Conservation (phyloP, 23 tunicate genomes). For the Halocynthia roretzi region DNA sequence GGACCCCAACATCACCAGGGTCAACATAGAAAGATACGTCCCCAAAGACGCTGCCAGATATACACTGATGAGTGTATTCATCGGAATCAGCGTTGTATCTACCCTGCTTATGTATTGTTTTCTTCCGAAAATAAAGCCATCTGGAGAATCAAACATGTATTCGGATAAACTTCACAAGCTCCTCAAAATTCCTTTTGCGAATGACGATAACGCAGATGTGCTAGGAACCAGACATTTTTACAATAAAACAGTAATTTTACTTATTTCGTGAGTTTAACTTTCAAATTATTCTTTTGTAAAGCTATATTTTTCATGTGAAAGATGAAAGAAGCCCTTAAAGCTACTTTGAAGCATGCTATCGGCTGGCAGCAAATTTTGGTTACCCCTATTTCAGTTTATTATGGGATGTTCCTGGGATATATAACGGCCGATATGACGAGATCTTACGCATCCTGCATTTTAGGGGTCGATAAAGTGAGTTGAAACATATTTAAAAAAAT, state of each 20-base stretch:
- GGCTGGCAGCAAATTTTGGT: constrained; percentile 28
- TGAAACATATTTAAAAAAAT: too few relatives aligned
- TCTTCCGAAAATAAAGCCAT: too few relatives aligned
- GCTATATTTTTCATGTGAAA: too few relatives aligned
- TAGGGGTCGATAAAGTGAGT: constrained; percentile 54
- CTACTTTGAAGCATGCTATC: constrained; percentile 25
- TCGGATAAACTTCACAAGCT: too few relatives aligned
- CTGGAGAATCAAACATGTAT: too few relatives aligned
- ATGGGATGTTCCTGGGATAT: constrained; percentile 34
- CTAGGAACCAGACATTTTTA: too few relatives aligned
- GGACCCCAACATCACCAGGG: constrained; percentile 45
- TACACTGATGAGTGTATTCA: constrained; percentile 41
- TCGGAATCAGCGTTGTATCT: constrained; percentile 25
- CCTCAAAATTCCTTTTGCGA: too few relatives aligned
- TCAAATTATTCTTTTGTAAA: too few relatives aligned
- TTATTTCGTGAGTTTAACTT: too few relatives aligned
- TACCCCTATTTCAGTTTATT: constrained; percentile 27
- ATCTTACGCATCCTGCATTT: constrained; percentile 49
- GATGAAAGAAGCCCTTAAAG: neutral
- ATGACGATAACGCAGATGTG: too few relatives aligned
- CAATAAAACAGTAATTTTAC: too few relatives aligned
- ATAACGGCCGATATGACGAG: constrained; percentile 31
- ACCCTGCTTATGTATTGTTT: constrained; percentile 23
- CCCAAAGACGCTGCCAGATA: constrained; percentile 29
- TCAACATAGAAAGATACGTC: constrained; percentile 33